Evolutionary conservation across 2,113 vertebrate genomes (phyloP), one percentile per base, ranked within the genome.

Genomic region (Spea multiplicata): DNA sequence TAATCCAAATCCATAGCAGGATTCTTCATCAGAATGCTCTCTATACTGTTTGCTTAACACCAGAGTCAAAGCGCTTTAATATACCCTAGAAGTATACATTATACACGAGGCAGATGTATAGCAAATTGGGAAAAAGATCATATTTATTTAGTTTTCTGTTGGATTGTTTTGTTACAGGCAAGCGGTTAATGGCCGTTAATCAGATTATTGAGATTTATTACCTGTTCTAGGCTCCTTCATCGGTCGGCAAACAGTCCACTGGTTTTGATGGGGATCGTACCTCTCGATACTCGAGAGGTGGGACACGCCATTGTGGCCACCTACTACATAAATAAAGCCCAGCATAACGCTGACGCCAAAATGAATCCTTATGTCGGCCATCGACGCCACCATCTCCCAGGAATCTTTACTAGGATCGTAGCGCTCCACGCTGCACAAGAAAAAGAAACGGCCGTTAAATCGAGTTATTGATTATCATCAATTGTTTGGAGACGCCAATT

Each of bases 281-380:
- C 97, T 89, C 93, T 99, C 97, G 2, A 99, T 97, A 92, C 97
- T 99, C 50, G 96, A 95, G 61, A 99, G 83, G 87, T 99, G 97
- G 1, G 97, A 98, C 74, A 99, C 97, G 0, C 97, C 97, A 0
- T 98, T 99, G 91, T 99, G 97, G 9, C 97, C 97, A 0, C 97
- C 97, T 2, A 99, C 97, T 14, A 99, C 97, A 73, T 98, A 99
- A 84, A 99, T 95, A 88, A 99, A 99, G 80, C 97, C 97, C 71
- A 98, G 91, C 96, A 95, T 98, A 66, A 98, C 95, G 0, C 96
- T 96, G 0, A 98, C 96, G 0, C 97, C 97, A 6, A 99, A 99
- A 93, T 99, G 98, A 76, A 98, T 99, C 72, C 97, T 91, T 78
- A 99, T 99, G 76, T 99, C 97, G 12, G 95, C 96, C 97, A 99